Evolutionary conservation across 2,113 vertebrate species (phyloP).

Genomic region (Gallinago media): DNA sequence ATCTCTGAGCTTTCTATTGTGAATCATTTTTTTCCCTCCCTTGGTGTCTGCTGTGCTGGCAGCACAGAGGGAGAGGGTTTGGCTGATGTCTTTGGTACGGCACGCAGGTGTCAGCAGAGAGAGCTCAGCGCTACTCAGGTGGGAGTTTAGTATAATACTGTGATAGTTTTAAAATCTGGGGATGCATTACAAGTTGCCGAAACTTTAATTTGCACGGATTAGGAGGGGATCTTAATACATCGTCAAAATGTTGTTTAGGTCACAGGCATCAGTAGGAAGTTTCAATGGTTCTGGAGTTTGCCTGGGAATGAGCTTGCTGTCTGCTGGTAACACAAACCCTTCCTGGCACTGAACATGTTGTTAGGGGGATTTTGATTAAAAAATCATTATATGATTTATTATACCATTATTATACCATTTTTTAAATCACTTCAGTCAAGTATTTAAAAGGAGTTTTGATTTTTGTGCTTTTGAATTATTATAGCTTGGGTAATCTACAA

Average conservation of each 20-base stretch:
- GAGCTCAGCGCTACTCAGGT: neutral
- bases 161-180: neutral
- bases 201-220: neutral
- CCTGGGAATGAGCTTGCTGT: neutral
- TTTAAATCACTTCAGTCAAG: neutral
- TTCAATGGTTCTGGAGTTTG: neutral
- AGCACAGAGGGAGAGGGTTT: neutral
- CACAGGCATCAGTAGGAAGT: accelerated
- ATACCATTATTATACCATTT: neutral
- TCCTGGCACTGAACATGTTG: neutral
- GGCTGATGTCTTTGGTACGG: too few relatives aligned
- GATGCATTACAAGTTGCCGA: neutral
- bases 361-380: neutral
- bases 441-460: neutral
- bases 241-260: neutral
- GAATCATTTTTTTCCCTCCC: accelerated
- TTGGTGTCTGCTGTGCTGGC: neutral
- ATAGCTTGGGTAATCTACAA: neutral
- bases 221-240: neutral
- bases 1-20: neutral
- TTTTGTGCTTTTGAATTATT: neutral
- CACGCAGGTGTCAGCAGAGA: too few relatives aligned
- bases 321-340: neutral
- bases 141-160: neutral
- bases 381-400: neutral